Base-by-base conservation (phyloP, 2,888 invertebrate genomes). In the Tetragonisca angustula region DNA sequence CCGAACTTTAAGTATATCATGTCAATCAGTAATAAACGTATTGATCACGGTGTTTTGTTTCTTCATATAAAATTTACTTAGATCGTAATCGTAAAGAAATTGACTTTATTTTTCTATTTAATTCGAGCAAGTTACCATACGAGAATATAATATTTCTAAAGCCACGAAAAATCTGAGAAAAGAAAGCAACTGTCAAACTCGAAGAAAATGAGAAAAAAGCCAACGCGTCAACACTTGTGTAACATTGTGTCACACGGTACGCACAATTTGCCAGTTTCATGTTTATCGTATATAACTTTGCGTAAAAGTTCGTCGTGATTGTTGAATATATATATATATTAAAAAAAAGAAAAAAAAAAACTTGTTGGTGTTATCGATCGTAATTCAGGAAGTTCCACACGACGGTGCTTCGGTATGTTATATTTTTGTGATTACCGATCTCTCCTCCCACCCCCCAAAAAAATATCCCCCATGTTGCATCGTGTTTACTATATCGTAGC, bases 401-500 rank as follows among this genome's bases (percentile, higher is more conserved):
- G 17, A 49, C 9, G 75, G 74, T 36, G 43, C 71, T 70, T 56
- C 61, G 67, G 24, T 19, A 56, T 78, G 50, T 82, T 81, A 71
- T 83, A 83, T 83, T 83, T 83, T 73, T 76, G 64, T 71, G 84
- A 76, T 76, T 70, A 67, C 64, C 71, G 24, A 64, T 79, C 65
- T 9, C 36, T 1, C 36, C 9, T 0, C 43, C 43, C 43, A 1
- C 43, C 1, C 43, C 1, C 9, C 9, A 43, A 36, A 43, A 43
- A 2, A 43, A 43, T 9, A 43, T 43, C 43, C 43, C 9, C 69
- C 71, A 52, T 65, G 72, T 83, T 83, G 73, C 70, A 83, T 49
- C 79, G 21, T 72, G 65, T 76, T 84, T 83, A 79, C n/a, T 68
- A 72, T 84, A 83, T 54, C n/a, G 64, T 84, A 86, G 79, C 65